Conservation (phyloP, 2,113 vertebrate species). For the Esox niger region DNA sequence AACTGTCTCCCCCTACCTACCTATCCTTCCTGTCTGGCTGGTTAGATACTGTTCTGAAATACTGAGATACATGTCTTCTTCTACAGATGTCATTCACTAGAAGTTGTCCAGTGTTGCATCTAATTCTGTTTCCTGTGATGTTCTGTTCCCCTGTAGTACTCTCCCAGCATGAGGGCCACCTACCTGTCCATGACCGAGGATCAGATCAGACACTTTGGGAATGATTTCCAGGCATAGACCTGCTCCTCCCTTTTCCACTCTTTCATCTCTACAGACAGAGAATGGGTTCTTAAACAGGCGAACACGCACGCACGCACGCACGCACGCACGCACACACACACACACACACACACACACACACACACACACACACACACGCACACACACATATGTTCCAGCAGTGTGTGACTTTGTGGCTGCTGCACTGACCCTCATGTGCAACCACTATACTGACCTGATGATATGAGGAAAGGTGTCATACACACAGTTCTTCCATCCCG, state of each 20-base stretch:
- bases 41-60: neutral
- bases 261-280: conserved; percentile 1
- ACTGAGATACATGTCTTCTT: neutral
- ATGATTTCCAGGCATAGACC: conserved; percentile 80
- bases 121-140: conserved; percentile 24
- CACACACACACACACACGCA: neutral
- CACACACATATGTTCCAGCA: neutral
- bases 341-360: neutral
- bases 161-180: conserved; percentile 93
- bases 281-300: conserved; percentile 17
- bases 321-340: neutral
- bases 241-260: conserved; percentile 5
- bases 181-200: conserved; percentile 92
- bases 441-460: neutral
- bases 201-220: conserved; percentile 76
- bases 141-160: conserved; percentile 77
- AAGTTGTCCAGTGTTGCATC: neutral
- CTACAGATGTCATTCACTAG: neutral
- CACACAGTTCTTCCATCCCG: neutral
- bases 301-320: too few species aligned
- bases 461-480: neutral
- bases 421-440: neutral
- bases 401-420: conserved; percentile 8
- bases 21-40: neutral
- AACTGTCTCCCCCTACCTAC: neutral